Conservation (phyloP, 2,797 vertebrate species). For the Triplophysa yarkandensis region DNA sequence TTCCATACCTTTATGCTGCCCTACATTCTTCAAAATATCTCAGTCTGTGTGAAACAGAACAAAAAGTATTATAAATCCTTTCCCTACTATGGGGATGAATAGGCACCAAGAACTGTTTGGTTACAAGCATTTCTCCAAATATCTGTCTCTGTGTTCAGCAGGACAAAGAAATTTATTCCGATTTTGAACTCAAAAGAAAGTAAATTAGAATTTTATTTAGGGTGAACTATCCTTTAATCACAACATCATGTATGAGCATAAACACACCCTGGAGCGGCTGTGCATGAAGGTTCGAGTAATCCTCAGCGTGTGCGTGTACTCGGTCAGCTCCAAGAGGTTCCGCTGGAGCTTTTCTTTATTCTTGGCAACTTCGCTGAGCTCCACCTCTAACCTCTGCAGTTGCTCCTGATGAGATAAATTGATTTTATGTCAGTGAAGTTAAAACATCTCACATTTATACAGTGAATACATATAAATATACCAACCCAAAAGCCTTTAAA, state of each 20-base stretch:
- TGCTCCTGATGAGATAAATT: conserved; percentile 81
- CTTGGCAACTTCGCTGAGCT: conserved; percentile 89
- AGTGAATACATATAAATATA: conserved; percentile 18
- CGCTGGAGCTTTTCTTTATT: conserved; percentile 93
- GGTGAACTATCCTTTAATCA: too few species aligned
- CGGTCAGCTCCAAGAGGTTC: conserved; percentile 91
- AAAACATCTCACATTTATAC: conserved; percentile 4
- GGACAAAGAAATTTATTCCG: too few species aligned
- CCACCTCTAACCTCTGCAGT: conserved; percentile 92
- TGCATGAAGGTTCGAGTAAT: conserved; percentile 85
- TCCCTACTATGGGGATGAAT: too few species aligned
- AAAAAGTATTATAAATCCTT: too few species aligned
- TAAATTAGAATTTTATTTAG: too few species aligned
- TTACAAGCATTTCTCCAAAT: too few species aligned
- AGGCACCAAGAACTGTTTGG: too few species aligned
- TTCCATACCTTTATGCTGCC: too few species aligned
- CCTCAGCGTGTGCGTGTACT: conserved; percentile 91
- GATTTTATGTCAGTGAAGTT: conserved; percentile 4
- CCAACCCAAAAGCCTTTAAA: background rate
- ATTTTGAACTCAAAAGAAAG: too few species aligned
- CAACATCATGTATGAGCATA: background rate
- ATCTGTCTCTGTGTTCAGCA: too few species aligned
- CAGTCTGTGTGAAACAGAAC: too few species aligned
- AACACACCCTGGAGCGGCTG: conserved; percentile 83
- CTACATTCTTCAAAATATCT: too few species aligned